Conservation (phyloP, 2,888 invertebrate species). For the Cloeon dipterum region DNA sequence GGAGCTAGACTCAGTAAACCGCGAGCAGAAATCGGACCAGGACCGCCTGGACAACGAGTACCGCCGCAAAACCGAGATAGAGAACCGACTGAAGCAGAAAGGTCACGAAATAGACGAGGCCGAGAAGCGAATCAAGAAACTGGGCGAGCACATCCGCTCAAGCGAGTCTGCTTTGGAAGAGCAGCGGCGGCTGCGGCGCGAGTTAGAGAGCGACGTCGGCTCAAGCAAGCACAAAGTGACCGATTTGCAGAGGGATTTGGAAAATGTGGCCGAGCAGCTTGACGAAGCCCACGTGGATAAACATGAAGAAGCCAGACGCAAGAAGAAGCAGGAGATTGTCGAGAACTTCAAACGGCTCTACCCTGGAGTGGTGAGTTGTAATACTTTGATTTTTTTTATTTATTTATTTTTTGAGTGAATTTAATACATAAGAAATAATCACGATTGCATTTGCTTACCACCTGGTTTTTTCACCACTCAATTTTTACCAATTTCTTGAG, state of each 20-base stretch:
- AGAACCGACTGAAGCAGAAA: constrained; percentile 76
- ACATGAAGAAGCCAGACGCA: constrained; percentile 83
- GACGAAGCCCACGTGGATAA: constrained; percentile 94
- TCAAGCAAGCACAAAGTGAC: constrained; percentile 66
- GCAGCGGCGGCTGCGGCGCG: constrained; percentile 56
- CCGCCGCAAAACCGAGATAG: constrained; percentile 66
- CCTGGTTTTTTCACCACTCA: no score
- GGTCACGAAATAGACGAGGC: constrained; percentile 87
- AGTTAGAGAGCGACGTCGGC: constrained; percentile 73
- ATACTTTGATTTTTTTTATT: no score
- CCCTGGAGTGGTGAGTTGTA: constrained; percentile 82
- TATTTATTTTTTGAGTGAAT: no score
- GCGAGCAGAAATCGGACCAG: constrained; percentile 94
- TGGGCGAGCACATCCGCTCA: constrained; percentile 78
- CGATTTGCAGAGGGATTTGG: constrained; percentile 63
- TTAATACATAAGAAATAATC: no score
- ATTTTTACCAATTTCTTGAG: no score
- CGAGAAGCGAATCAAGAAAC: constrained; percentile 78
- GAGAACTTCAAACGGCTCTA: constrained; percentile 92
- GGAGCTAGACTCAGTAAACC: constrained; percentile 82
- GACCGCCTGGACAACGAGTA: constrained; percentile 83
- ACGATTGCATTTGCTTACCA: no score
- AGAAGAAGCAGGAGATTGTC: constrained; percentile 93
- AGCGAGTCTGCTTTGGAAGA: constrained; percentile 78
- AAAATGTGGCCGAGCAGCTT: constrained; percentile 68